A percentile compares a stretch with the other conserved stretches of the same genome.
phyloP scores from a whole-genome alignment of 2,888 invertebrate species.

The Globia sparganii region DNA sequence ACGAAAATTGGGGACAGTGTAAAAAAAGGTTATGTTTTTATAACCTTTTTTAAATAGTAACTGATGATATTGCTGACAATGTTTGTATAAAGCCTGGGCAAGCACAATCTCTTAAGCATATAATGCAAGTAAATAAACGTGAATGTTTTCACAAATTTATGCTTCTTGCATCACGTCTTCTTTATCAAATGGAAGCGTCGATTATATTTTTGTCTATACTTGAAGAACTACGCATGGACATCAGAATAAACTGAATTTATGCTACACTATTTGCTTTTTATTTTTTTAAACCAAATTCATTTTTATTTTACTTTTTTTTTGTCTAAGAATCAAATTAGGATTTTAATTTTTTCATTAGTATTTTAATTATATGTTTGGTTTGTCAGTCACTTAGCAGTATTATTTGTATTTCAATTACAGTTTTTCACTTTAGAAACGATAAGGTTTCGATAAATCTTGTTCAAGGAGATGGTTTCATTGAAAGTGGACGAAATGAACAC shows the following conservation, averaged over 20 bases:
- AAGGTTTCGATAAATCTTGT: constrained; percentile 87
- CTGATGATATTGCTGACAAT: constrained; percentile 50
- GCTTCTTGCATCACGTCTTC: constrained; percentile 38
- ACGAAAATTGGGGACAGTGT: constrained; percentile 37
- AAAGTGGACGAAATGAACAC: constrained; percentile 64
- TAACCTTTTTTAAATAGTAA: constrained; percentile 44
- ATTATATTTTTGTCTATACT: constrained; percentile 39
- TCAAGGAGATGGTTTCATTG: constrained; percentile 79
- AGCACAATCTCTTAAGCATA: constrained; percentile 44
- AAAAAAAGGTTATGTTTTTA: constrained; percentile 53
- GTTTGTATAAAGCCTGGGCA: constrained; percentile 51
- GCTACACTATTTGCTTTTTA: constrained; percentile 52
- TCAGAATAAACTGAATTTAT: constrained; percentile 52
- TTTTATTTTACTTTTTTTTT: constrained; percentile 4
- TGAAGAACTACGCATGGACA: constrained; percentile 41
- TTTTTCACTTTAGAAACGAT: constrained; percentile 88
- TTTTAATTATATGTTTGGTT: constrained; percentile 46
- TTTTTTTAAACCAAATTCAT: constrained; percentile 49
- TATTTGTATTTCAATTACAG: constrained; percentile 83
- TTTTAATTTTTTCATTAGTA: neutral
- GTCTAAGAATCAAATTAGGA: constrained; percentile 5
- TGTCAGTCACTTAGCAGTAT: constrained; percentile 67
- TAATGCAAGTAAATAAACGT: constrained; percentile 43
- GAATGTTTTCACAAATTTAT: constrained; percentile 33
- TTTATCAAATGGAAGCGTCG: constrained; percentile 32